A percentile compares a stretch with the other conserved stretches of the same genome.
Evolutionary conservation across 2,888 invertebrate genomes (phyloP).

Genomic region (Meiosimyza decipiens): DNA sequence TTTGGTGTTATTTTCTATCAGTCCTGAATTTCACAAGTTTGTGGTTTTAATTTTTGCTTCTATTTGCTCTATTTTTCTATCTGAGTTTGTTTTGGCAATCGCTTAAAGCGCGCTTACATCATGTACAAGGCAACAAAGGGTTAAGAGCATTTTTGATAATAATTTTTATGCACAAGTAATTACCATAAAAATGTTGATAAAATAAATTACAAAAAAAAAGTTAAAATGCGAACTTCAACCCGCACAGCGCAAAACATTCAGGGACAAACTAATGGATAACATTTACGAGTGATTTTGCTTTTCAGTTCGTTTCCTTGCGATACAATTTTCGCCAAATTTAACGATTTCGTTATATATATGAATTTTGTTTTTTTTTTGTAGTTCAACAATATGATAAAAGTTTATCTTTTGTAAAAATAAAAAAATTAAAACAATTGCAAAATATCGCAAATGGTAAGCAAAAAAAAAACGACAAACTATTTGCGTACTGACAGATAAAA

Average conservation of each 20-base stretch:
- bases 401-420: conserved; percentile 8
- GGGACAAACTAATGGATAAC: conserved; percentile 17
- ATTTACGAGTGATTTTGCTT: background rate
- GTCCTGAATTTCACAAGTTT: too few relatives aligned
- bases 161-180: too few relatives aligned
- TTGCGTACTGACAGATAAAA: conserved; percentile 28
- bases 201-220: too few relatives aligned
- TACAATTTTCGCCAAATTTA: conserved; percentile 9
- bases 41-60: too few relatives aligned
- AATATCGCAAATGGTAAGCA: conserved; percentile 1
- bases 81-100: too few relatives aligned
- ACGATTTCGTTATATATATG: conserved; percentile 14
- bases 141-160: too few relatives aligned
- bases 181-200: too few relatives aligned
- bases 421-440: conserved; percentile 27
- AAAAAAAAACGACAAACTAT: conserved; percentile 13
- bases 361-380: conserved; percentile 20
- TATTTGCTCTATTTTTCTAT: too few relatives aligned
- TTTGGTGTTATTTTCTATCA: too few relatives aligned
- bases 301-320: background rate
- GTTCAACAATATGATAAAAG: conserved; percentile 16
- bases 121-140: too few relatives aligned
- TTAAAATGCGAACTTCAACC: background rate
- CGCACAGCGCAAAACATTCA: conserved; percentile 5
- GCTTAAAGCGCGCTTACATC: too few relatives aligned